Percentiles rank a stretch among this genome's conserved stretches.
phyloP scores from a whole-genome alignment of 2,113 vertebrate genomes.

The Danio rerio region GRCz12tu NC_133181.1:45247001-45247500 shows the following conservation, averaged over 20 bases:
- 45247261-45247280: slow-evolving; percentile 35
- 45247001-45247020: slow-evolving; percentile 53
- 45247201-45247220: slow-evolving; percentile 59
- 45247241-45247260: slow-evolving; percentile 39
- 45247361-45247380: slow-evolving; percentile 1
- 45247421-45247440: too few species aligned
- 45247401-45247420: background rate
- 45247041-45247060: slow-evolving; percentile 54
- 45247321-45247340: slow-evolving; percentile 38
- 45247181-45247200: slow-evolving; percentile 72
- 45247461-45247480: too few species aligned
- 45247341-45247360: slow-evolving; percentile 38
- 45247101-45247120: slow-evolving; percentile 58
- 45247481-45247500: too few species aligned
- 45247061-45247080: slow-evolving; percentile 15
- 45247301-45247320: background rate
- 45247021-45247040: slow-evolving; percentile 62
- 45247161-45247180: slow-evolving; percentile 58
- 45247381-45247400: background rate
- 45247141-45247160: slow-evolving; percentile 60
- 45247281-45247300: slow-evolving; percentile 15
- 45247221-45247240: slow-evolving; percentile 48
- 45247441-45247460: too few species aligned
- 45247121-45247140: slow-evolving; percentile 46
- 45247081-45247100: background rate